phyloP scores from a whole-genome alignment of 2,113 vertebrate species.

The Gadus macrocephalus region DNA sequence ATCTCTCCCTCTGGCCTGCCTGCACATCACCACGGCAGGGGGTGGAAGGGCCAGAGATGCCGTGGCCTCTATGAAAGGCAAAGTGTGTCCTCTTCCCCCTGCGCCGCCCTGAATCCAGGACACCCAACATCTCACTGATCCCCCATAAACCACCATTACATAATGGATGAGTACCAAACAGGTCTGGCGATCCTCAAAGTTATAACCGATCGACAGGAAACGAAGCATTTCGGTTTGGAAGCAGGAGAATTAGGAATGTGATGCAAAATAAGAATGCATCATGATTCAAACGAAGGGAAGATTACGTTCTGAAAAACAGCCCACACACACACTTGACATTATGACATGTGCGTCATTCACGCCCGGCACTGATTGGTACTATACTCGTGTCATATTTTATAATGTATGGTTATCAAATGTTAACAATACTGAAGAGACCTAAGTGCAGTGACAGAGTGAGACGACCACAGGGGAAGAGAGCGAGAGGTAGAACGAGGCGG shows the following conservation, averaged over 20 bases:
- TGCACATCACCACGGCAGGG: too few relatives aligned
- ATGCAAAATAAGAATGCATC: too few relatives aligned
- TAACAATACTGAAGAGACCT: background rate
- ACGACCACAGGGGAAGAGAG: background rate
- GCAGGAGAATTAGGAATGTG: background rate
- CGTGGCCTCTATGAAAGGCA: too few relatives aligned
- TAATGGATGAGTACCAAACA: too few relatives aligned
- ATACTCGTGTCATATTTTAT: background rate
- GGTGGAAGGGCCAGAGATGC: too few relatives aligned
- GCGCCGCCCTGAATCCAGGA: too few relatives aligned
- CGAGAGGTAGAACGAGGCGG: background rate
- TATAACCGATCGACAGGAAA: background rate
- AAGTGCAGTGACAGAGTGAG: background rate
- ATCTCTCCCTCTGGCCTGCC: too few relatives aligned
- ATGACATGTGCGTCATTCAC: too few relatives aligned
- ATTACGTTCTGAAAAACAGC: constrained; percentile 16
- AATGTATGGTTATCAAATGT: background rate
- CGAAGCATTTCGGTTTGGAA: background rate
- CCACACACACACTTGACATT: background rate
- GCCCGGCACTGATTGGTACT: background rate
- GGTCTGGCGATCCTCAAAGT: too few relatives aligned
- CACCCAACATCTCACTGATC: too few relatives aligned
- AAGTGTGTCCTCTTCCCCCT: too few relatives aligned
- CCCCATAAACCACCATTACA: too few relatives aligned
- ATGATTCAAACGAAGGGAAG: background rate